Evolutionary conservation across 2,888 invertebrate genomes (phyloP), one percentile per base, ranked within the genome.

Genomic region (Lobophora halterata): DNA sequence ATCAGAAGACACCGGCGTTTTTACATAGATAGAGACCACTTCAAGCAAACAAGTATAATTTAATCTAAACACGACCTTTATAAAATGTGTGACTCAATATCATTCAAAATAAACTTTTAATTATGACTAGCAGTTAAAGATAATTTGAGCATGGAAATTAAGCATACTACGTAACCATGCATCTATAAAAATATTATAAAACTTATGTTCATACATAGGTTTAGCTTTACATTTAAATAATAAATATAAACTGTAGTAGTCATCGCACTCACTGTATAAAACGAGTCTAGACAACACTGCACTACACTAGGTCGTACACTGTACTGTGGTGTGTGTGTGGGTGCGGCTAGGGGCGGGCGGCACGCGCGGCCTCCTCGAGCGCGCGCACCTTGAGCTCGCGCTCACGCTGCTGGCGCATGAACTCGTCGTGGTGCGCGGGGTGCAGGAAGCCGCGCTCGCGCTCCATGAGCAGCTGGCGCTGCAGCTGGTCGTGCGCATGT

Each of bases 401-500:
- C 68, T 95, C 95, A 59, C 95, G 92, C 82, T 95, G 94, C 89
- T 94, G 94, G 59, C 92, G 91, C 83, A 87, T 79, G 88, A 82
- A 88, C 70, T 89, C 88, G 31, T 88, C 86, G 65, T 87, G 80
- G 61, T 83, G 81, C 55, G 78, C 76, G n/a, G 78, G 76, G 90
- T 94, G 88, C 53, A 87, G 68, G 88, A 89, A 85, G 71, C 90
- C 78, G 46, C 94, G 89, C 70, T 96, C 95, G 49, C 96, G 89
- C 75, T 96, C 96, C 80, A 96, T 67, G 77, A 95, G 86, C 79
- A 96, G 89, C 70, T 96, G 95, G 53, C 96, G 90, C 79, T 95
- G 95, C 49, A 96, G 81, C 71, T 95, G 95, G 76, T 96, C 96
- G 67, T 95, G 95, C 49, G 95, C 95, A n/a, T n/a, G n/a, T n/a